These are phyloP conservation scores for Chrysina gloriosa DNA, from an alignment of 2,888 invertebrate genomes.

Conservation along the genomic window DNA sequence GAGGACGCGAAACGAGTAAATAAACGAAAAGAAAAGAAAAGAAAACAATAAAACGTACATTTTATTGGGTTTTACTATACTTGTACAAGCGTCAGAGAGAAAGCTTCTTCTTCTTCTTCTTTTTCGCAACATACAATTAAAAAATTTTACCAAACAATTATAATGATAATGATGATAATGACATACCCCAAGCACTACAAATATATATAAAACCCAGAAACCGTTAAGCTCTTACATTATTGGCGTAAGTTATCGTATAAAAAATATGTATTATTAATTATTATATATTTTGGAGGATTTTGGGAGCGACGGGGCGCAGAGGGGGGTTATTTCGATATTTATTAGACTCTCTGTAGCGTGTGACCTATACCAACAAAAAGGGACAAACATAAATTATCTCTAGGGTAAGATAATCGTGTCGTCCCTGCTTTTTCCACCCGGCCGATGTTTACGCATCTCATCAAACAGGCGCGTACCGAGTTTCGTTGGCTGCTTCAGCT, in stretches of 20 bases:
- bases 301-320: too few relatives aligned
- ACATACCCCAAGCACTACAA: conserved; percentile 11
- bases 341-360: too few relatives aligned
- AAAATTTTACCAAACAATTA: conserved; percentile 45
- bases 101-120: conserved; percentile 35
- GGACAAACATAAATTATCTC: conserved; percentile 45
- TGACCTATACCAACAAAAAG: conserved; percentile 15
- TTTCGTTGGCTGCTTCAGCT: too few relatives aligned
- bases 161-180: not conserved
- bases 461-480: too few relatives aligned
- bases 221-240: conserved; percentile 49
- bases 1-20: conserved; percentile 47
- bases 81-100: conserved; percentile 51
- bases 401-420: too few relatives aligned
- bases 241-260: conserved; percentile 37
- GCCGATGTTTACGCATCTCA: too few relatives aligned
- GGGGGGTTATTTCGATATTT: conserved; percentile 44
- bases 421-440: too few relatives aligned
- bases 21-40: conserved; percentile 53
- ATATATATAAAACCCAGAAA: conserved; percentile 55
- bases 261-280: conserved; percentile 45
- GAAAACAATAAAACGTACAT: conserved; percentile 49
- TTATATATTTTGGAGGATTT: conserved; percentile 36
- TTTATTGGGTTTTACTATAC: conserved; percentile 58
- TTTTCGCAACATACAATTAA: not conserved